Base-by-base conservation (phyloP, 2,888 invertebrate species). In the Aphrophora alni region DNA sequence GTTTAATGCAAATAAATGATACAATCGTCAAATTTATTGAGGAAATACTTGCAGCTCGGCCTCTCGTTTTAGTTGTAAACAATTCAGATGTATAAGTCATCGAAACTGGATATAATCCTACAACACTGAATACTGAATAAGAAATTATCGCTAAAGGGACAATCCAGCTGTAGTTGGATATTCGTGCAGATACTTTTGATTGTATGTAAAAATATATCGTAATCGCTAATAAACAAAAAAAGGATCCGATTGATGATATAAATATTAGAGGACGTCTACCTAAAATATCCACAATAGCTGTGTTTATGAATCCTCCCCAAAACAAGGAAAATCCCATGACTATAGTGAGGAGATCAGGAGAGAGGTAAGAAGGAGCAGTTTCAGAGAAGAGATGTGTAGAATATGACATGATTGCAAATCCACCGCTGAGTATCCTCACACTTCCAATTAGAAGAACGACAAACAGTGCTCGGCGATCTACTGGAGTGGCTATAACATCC, bases 381-480 rank as follows among this genome's bases (percentile, higher is more conserved):
- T 21, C 12, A 59, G 59, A 59, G 4, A 59, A 14, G 21, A 59
- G 21, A 59, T 82, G 68, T 17, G 81, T 70, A 14, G 82, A 81
- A 44, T 82, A 81, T 24, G 69, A 33, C 0, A 81, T 59, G n/a
- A 82, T 73, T 0, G 77, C 38, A 1, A 78, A 25, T 28, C 71
- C 44, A 8, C 81, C 82, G 14, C 72, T 77, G 10, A 82, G 21
- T 33, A 81, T 69, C 21, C 78, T 80, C 5, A 80, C 38, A 0
- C 78, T 26, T 7, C 24, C 73, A 3, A 79, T 79, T 24, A 81
- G 69, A 24, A 81, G 78, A 0, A 81, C 26, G 14, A 81, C 21
- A 24, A 80, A 44, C 38, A 82, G 76, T 12, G 81, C 78, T n/a
- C 81, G 78, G 12, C 72, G 8, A 17, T 70, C 72, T 17, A 28